These are phyloP conservation scores for Brachionus asplanchnoidis DNA, from an alignment of 1,140 invertebrate species.

Conservation along the genomic window DNA sequence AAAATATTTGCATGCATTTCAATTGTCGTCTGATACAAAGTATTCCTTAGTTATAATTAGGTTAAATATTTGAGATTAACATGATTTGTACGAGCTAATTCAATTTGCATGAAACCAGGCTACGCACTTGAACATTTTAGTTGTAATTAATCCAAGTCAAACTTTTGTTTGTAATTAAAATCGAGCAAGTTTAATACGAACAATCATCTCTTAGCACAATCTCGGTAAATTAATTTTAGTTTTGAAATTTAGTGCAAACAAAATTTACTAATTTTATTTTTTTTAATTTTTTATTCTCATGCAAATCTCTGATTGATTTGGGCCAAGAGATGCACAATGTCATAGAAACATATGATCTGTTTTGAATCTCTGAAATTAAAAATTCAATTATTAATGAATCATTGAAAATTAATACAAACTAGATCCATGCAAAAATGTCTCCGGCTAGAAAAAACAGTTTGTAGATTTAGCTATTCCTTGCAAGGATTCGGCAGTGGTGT, in stretches of 20 bases:
- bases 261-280: neutral
- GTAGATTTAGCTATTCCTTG: no score
- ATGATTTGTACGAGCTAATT: neutral
- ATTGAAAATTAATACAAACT: no score
- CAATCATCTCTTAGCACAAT: neutral
- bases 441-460: no score
- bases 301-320: neutral
- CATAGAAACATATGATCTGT: neutral
- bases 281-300: neutral
- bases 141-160: constrained; percentile 2
- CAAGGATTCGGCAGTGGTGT: no score
- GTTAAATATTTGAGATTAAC: constrained; percentile 4
- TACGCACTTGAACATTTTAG: neutral
- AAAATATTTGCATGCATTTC: neutral
- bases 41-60: neutral
- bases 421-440: no score
- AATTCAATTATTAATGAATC: no score
- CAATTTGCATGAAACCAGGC: neutral
- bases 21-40: constrained; percentile 1
- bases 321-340: neutral
- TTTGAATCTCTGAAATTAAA: no score
- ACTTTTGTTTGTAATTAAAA: constrained; percentile 5
- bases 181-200: neutral
- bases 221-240: neutral
- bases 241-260: neutral